Conservation (phyloP, 2,113 vertebrate species). For the Pseudois nayaur region DNA sequence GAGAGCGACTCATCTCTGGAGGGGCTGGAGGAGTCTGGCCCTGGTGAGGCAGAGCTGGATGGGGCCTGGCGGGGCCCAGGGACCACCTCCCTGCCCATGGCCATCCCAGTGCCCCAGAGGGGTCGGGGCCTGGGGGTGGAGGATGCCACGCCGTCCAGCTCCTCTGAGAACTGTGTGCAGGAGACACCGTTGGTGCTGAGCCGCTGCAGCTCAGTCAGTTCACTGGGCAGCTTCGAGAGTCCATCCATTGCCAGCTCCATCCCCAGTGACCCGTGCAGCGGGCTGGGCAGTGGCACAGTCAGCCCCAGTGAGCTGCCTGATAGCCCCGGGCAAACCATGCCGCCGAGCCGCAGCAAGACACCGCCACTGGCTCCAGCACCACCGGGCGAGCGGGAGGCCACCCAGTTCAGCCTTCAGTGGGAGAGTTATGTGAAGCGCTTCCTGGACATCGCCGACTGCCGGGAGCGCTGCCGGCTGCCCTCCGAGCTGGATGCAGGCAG, state of each 20-base stretch:
- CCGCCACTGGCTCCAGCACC: slow-evolving; percentile 83
- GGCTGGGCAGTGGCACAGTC: slow-evolving; percentile 95
- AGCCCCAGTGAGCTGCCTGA: slow-evolving; percentile 97
- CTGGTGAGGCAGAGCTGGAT: slow-evolving; percentile 75
- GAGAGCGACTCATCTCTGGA: slow-evolving; percentile 90
- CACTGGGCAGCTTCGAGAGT: slow-evolving; percentile 95
- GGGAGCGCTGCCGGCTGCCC: slow-evolving; percentile 94
- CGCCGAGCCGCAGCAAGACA: slow-evolving; percentile 96
- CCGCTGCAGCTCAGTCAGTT: slow-evolving; percentile 97
- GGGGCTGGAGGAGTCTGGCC: slow-evolving; percentile 91
- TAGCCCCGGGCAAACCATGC: slow-evolving; percentile 98
- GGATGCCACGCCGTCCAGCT: slow-evolving; percentile 94
- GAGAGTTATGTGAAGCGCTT: slow-evolving; percentile 94
- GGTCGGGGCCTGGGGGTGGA: slow-evolving; percentile 67
- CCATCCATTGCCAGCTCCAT: slow-evolving; percentile 98
- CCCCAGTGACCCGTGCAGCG: slow-evolving; percentile 96
- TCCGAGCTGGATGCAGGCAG: slow-evolving; percentile 92
- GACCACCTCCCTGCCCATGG: slow-evolving; percentile 80
- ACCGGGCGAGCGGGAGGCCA: slow-evolving; percentile 81
- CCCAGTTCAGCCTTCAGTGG: slow-evolving; percentile 91
- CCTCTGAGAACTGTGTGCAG: slow-evolving; percentile 96
- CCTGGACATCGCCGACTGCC: slow-evolving; percentile 95
- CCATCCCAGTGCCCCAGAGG: slow-evolving; percentile 81
- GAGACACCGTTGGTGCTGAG: slow-evolving; percentile 97
- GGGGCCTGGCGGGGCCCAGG: slow-evolving; percentile 58